Conservation (phyloP, 2,797 vertebrate genomes). For the Falco cherrug region DNA sequence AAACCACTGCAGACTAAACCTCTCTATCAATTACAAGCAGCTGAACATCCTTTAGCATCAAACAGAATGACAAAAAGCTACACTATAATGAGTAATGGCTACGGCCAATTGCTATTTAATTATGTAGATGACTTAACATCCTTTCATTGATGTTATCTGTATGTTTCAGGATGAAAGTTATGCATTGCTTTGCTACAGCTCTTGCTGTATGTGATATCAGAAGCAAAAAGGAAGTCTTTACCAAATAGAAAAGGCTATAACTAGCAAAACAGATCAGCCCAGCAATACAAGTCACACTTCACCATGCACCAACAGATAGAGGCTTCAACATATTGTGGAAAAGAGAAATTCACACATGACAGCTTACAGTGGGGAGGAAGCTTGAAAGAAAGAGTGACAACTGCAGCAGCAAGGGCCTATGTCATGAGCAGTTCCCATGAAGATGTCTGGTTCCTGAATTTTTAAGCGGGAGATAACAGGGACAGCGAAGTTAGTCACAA, state of each 20-base stretch:
- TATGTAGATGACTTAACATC: constrained; percentile 70
- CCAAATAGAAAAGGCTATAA: constrained; percentile 36
- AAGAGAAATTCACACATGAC: background rate
- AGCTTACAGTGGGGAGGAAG: background rate
- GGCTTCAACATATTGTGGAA: background rate
- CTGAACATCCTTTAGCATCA: constrained; percentile 70
- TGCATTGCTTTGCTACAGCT: constrained; percentile 31
- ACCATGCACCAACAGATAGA: background rate
- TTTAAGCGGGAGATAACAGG: constrained; percentile 53
- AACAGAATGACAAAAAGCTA: constrained; percentile 73
- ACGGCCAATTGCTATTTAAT: constrained; percentile 71
- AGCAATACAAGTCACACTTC: background rate
- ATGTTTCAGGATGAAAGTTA: constrained; percentile 56
- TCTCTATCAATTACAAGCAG: constrained; percentile 65
- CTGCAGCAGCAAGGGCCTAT: background rate
- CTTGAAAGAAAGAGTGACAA: background rate
- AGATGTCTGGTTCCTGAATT: constrained; percentile 31
- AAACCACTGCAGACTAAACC: constrained; percentile 64
- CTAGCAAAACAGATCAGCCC: background rate
- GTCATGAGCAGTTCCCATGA: background rate
- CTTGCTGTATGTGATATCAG: background rate
- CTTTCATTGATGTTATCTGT: constrained; percentile 63
- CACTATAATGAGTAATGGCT: constrained; percentile 65
- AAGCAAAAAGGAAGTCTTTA: constrained; percentile 31
- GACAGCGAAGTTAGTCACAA: constrained; percentile 44